phyloP scores from a whole-genome alignment of 1,140 invertebrate species.

The Thaumatotibia leucotreta region DNA sequence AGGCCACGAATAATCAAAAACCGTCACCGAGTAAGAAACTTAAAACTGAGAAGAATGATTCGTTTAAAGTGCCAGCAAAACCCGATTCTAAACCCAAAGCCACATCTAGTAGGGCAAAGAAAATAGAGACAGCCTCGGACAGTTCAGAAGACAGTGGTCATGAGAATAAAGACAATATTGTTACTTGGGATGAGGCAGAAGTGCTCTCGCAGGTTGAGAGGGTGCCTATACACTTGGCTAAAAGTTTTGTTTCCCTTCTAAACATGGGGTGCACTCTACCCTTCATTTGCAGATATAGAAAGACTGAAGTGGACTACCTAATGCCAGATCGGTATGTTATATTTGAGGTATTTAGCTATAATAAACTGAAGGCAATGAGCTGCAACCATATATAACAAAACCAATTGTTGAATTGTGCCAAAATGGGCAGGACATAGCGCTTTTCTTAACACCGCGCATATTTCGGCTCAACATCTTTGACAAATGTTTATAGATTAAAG shows the following conservation, averaged over 20 bases:
- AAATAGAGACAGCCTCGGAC: slow-evolving; percentile 14
- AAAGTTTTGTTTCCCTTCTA: slow-evolving; percentile 61
- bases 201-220: slow-evolving; percentile 56
- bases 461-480: no score
- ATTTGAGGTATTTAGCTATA: no score
- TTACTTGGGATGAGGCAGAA: slow-evolving; percentile 48
- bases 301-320: slow-evolving; percentile 60
- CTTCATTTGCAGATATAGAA: slow-evolving; percentile 73
- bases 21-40: not conserved
- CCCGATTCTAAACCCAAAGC: slow-evolving; percentile 15
- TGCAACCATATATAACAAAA: no score
- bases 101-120: not conserved
- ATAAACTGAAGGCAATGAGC: no score
- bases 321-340: slow-evolving; percentile 62
- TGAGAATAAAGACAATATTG: slow-evolving; percentile 24
- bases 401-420: no score
- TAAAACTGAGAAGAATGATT: not conserved
- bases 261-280: slow-evolving; percentile 69
- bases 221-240: slow-evolving; percentile 43
- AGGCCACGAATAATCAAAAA: not conserved
- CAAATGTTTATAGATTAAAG: no score
- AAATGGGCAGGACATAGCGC: no score
- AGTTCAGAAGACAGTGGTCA: slow-evolving; percentile 17
- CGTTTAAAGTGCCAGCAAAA: slow-evolving; percentile 4
- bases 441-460: no score